phyloP scores from a whole-genome alignment of 2,888 invertebrate species.

The Malacosoma neustria region DNA sequence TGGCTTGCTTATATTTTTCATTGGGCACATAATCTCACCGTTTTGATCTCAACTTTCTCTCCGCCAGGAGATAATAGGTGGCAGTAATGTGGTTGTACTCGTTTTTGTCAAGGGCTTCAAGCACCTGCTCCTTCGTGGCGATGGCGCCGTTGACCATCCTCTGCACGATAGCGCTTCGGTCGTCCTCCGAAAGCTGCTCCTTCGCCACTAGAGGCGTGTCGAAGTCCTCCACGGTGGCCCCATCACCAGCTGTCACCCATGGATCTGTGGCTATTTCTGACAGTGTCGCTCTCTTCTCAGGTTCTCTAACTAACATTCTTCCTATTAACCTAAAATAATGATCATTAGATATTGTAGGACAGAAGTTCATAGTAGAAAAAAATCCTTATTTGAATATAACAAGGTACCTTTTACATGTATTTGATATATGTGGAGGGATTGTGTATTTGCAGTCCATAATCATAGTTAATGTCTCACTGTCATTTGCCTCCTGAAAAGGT shows the following conservation, averaged over 20 bases:
- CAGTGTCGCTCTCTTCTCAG: constrained; percentile 91
- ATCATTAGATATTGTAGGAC: no score
- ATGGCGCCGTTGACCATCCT: constrained; percentile 98
- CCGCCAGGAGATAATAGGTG: constrained; percentile 97
- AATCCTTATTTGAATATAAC: constrained; percentile 3
- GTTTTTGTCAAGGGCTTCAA: constrained; percentile 94
- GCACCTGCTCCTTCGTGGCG: constrained; percentile 94
- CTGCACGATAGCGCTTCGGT: constrained; percentile 92
- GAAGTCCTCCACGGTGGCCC: constrained; percentile 70
- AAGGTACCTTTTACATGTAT: constrained; percentile 88
- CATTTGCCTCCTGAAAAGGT: constrained; percentile 99
- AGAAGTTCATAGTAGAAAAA: no score
- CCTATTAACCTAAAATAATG: constrained; percentile 88
- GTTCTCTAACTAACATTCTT: constrained; percentile 95
- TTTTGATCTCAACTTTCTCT: constrained; percentile 88
- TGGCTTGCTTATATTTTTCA: no score
- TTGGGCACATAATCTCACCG: constrained; percentile 62
- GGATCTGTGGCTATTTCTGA: constrained; percentile 90
- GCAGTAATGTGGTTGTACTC: constrained; percentile 99
- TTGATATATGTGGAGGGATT: constrained; percentile 90
- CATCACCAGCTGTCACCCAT: constrained; percentile 83
- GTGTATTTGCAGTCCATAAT: constrained; percentile 99
- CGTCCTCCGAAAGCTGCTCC: constrained; percentile 93
- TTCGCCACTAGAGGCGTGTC: constrained; percentile 89
- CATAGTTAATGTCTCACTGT: constrained; percentile 99